Evolutionary conservation across 1,140 invertebrate species (phyloP).

Genomic region (Heliothis virescens): DNA sequence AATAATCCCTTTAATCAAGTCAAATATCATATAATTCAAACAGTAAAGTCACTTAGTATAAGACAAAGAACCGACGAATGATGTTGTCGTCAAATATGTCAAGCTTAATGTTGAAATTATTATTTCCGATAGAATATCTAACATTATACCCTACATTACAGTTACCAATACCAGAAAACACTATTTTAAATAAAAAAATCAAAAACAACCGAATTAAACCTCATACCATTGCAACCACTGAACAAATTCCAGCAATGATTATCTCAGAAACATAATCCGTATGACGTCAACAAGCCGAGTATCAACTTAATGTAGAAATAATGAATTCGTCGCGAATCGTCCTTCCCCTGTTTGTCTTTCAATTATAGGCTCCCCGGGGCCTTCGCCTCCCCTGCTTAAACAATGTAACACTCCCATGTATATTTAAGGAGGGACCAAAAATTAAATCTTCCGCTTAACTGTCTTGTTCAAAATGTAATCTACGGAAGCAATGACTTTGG

Average conservation of each 20-base stretch:
- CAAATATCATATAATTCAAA: too few relatives aligned
- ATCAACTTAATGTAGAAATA: slow-evolving; percentile 79
- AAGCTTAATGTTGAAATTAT: too few relatives aligned
- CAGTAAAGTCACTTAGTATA: too few relatives aligned
- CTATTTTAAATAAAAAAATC: not conserved
- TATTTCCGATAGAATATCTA: too few relatives aligned
- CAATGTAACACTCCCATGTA: slow-evolving; percentile 69
- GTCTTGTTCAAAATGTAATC: slow-evolving; percentile 56
- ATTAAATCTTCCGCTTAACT: slow-evolving; percentile 73
- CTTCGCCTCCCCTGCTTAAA: slow-evolving; percentile 67
- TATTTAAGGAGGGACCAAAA: slow-evolving; percentile 76
- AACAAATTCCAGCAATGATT: slow-evolving; percentile 31
- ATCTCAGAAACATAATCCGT: slow-evolving; percentile 39
- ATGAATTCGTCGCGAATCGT: slow-evolving; percentile 76
- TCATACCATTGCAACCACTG: not conserved
- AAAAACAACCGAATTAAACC: not conserved
- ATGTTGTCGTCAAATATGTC: too few relatives aligned
- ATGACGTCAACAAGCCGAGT: slow-evolving; percentile 55
- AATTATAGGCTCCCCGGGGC: slow-evolving; percentile 72
- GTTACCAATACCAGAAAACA: not conserved
- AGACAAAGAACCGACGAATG: too few relatives aligned
- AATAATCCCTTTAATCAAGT: too few relatives aligned
- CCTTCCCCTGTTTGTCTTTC: slow-evolving; percentile 79
- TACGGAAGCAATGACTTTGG: slow-evolving; percentile 54
- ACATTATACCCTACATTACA: not conserved